These are phyloP conservation scores for Triplophysa yarkandensis DNA, from an alignment of 2,797 vertebrate species.

Conservation along the genomic window DNA sequence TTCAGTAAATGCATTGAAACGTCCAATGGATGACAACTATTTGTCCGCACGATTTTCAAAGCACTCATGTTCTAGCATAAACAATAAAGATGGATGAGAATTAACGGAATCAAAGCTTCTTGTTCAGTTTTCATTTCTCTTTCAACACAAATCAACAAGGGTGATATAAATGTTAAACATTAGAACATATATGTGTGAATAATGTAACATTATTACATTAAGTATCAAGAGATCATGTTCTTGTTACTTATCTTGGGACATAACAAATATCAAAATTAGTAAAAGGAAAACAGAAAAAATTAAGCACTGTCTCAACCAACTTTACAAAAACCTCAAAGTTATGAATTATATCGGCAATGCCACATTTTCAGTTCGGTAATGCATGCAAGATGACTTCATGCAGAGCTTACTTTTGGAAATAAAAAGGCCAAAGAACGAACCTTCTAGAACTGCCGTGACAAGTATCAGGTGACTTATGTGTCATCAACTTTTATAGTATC, in stretches of 20 bases:
- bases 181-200: neutral
- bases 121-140: slow-evolving; percentile 40
- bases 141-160: neutral
- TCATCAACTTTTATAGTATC: slow-evolving; percentile 51
- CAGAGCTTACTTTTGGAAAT: neutral
- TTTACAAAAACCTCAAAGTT: too few species aligned
- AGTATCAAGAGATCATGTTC: too few species aligned
- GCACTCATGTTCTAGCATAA: slow-evolving; percentile 61
- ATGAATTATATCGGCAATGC: too few species aligned
- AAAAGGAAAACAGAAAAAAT: too few species aligned
- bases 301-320: too few species aligned
- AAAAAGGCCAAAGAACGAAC: neutral
- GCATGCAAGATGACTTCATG: neutral
- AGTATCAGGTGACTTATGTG: neutral
- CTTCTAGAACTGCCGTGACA: neutral
- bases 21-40: slow-evolving; percentile 44
- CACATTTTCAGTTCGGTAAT: neutral
- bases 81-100: slow-evolving; percentile 64
- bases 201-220: too few species aligned
- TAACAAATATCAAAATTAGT: too few species aligned
- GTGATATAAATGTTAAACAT: neutral
- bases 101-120: slow-evolving; percentile 57
- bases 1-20: slow-evolving; percentile 47
- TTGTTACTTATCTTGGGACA: too few species aligned
- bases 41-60: slow-evolving; percentile 55